Conservation (phyloP, 2,113 vertebrate species). For the Gallinago media region DNA sequence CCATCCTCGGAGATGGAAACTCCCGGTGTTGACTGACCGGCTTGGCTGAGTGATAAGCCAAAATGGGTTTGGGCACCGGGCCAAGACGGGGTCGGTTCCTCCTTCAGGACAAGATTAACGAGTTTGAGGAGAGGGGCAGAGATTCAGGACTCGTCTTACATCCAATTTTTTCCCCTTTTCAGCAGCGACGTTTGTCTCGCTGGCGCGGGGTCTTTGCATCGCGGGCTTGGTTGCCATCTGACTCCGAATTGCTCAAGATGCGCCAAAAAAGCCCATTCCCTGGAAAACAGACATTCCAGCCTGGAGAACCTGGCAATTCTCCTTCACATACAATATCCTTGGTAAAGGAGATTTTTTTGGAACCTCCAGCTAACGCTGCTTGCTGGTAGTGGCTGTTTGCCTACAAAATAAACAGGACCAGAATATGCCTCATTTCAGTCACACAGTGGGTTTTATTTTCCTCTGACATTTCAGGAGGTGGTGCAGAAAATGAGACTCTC, state of each 20-base stretch:
- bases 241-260: neutral
- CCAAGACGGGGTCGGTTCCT: neutral
- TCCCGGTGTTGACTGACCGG: slow-evolving; percentile 38
- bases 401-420: slow-evolving; percentile 48
- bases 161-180: neutral
- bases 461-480: slow-evolving; percentile 62
- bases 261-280: neutral
- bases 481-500: slow-evolving; percentile 49
- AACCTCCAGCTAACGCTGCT: neutral
- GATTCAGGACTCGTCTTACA: neutral
- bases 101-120: neutral
- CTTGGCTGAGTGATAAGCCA: slow-evolving; percentile 61
- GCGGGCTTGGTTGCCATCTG: neutral
- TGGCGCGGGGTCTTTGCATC: fast-evolving
- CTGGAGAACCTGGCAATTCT: slow-evolving; percentile 48
- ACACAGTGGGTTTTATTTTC: slow-evolving; percentile 64
- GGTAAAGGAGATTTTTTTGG: slow-evolving; percentile 43
- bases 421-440: slow-evolving; percentile 27
- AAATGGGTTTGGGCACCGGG: neutral
- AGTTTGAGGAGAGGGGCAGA: neutral
- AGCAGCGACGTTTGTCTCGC: fast-evolving
- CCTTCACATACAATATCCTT: slow-evolving; percentile 21
- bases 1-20: slow-evolving; percentile 55
- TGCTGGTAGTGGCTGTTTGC: slow-evolving; percentile 43
- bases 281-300: slow-evolving; percentile 59